Evolutionary conservation across 2,888 invertebrate genomes (phyloP).

Genomic region (Leucoptera coffeella): DNA sequence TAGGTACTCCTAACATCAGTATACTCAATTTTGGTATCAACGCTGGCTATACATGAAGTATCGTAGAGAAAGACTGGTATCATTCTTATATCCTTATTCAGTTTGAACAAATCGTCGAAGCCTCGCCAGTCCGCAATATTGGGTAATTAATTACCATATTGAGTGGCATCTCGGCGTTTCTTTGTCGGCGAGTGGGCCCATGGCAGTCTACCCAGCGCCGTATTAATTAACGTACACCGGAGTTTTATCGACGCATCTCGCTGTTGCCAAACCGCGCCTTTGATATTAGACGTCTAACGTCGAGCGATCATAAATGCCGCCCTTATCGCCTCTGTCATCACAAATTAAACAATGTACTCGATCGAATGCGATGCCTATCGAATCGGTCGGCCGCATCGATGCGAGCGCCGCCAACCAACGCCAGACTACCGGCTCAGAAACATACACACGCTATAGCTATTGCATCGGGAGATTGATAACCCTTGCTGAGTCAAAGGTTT

Average conservation of each 20-base stretch:
- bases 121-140: no score
- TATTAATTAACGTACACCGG: constrained; percentile 52
- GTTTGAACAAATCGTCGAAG: no score
- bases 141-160: constrained; percentile 49
- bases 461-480: no score
- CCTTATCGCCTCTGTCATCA: constrained; percentile 43
- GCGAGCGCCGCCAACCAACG: constrained; percentile 10
- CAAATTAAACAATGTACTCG: constrained; percentile 41
- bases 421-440: constrained; percentile 10
- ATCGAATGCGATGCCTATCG: constrained; percentile 39
- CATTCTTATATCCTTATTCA: no score
- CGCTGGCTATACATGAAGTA: no score
- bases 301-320: constrained; percentile 17
- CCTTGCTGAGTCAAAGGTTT: no score
- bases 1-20: no score
- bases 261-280: constrained; percentile 45
- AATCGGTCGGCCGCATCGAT: constrained; percentile 9
- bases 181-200: constrained; percentile 44
- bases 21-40: no score
- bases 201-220: constrained; percentile 39
- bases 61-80: no score
- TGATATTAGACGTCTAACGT: constrained; percentile 25
- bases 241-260: constrained; percentile 46
- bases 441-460: no score
- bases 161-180: constrained; percentile 29